Evolutionary conservation across 2,888 invertebrate genomes (phyloP).

Genomic region (Diplazon laetatorius): DNA sequence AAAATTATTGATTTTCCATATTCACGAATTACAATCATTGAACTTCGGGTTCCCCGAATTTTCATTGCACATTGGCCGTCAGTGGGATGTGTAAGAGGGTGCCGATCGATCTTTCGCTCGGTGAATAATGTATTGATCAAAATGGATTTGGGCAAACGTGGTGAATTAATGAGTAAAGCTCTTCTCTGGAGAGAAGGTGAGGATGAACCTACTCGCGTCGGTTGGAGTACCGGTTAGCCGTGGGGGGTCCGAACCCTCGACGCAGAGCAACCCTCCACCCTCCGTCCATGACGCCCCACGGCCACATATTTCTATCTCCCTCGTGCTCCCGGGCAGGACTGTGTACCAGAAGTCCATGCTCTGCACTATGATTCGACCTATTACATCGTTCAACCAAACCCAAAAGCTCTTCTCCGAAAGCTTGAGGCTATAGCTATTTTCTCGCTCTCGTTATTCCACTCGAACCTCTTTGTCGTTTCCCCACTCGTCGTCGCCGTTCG

Average conservation of each 20-base stretch:
- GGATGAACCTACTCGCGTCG: slow-evolving; percentile 28
- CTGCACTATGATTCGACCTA: slow-evolving; percentile 32
- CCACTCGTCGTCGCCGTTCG: slow-evolving; percentile 4
- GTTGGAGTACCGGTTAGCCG: not conserved
- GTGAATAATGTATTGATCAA: slow-evolving; percentile 46
- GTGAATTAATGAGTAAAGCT: slow-evolving; percentile 37
- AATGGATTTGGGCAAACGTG: slow-evolving; percentile 34
- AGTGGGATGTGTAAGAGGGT: not conserved
- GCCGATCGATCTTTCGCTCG: slow-evolving; percentile 11
- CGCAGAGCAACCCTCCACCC: not conserved
- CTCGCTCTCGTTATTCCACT: slow-evolving; percentile 26
- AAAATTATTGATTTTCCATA: too few species aligned
- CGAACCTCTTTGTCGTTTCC: slow-evolving; percentile 14
- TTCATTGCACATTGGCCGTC: not conserved
- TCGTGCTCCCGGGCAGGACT: slow-evolving; percentile 7
- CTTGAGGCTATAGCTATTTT: slow-evolving; percentile 29
- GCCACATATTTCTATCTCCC: slow-evolving; percentile 2
- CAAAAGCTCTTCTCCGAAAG: slow-evolving; percentile 43
- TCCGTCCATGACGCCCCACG: not conserved
- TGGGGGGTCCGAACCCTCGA: not conserved
- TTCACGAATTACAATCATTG: too few species aligned
- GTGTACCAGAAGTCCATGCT: not conserved
- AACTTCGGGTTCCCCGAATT: not conserved
- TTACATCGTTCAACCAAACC: slow-evolving; percentile 27
- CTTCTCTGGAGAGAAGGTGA: slow-evolving; percentile 11